phyloP scores from a whole-genome alignment of 1,140 invertebrate species.

The Neodiprion virginianus region DNA sequence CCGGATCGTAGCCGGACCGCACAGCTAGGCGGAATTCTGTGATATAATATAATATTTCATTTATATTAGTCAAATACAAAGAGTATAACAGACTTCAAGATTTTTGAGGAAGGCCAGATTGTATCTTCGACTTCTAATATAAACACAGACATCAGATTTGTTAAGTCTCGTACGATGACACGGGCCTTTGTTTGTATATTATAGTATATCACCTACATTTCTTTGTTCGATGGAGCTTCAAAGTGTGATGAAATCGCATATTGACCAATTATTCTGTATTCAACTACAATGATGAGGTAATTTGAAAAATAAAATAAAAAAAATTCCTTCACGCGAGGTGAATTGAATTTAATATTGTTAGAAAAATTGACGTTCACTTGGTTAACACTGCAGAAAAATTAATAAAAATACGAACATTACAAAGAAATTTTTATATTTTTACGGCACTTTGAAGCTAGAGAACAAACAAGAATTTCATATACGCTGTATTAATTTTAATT shows the following conservation, averaged over 20 bases:
- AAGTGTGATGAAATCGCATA: constrained; percentile 29
- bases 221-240: constrained; percentile 33
- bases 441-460: constrained; percentile 38
- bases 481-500: constrained; percentile 34
- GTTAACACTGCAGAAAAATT: background rate
- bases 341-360: background rate
- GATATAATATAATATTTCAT: constrained; percentile 10
- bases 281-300: background rate
- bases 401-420: background rate
- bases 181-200: background rate
- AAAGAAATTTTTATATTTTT: constrained; percentile 8
- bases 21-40: constrained; percentile 7
- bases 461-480: constrained; percentile 41
- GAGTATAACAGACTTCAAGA: constrained; percentile 40
- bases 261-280: background rate
- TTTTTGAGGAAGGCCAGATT: constrained; percentile 44
- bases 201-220: constrained; percentile 29
- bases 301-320: background rate
- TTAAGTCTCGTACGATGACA: constrained; percentile 35
- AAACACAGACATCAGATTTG: constrained; percentile 47
- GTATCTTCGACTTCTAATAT: constrained; percentile 28
- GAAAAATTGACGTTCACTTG: background rate
- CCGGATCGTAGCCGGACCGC: constrained; percentile 30
- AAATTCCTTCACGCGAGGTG: background rate
- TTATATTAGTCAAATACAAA: constrained; percentile 31